Evolutionary conservation across 1,140 invertebrate genomes (phyloP).

Genomic region (Drosophila sproati): DNA sequence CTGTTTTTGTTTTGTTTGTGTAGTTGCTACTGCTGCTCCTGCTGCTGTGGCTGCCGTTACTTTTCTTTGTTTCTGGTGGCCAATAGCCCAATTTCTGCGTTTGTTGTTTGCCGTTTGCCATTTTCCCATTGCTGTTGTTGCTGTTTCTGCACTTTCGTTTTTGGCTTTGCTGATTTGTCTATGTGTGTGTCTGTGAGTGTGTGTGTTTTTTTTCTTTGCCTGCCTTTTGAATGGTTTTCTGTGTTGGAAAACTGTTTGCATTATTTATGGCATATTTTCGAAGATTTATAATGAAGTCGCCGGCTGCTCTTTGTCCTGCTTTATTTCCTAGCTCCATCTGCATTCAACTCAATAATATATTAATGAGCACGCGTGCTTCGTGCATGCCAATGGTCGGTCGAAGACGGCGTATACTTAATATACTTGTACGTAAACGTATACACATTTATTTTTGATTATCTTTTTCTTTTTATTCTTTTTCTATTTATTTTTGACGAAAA

Average conservation of each 20-base stretch:
- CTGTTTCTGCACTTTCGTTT: constrained; percentile 57
- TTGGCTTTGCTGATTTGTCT: constrained; percentile 2
- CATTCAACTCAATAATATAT: constrained; percentile 71
- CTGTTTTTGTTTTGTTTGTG: neutral
- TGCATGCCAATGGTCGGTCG: constrained; percentile 23
- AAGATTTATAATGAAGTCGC: constrained; percentile 79
- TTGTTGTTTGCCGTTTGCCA: constrained; percentile 41
- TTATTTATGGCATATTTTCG: constrained; percentile 80
- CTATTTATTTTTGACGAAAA: constrained; percentile 42
- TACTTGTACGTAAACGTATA: constrained; percentile 17
- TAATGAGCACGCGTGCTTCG: constrained; percentile 58
- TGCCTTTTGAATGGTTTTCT: constrained; percentile 59
- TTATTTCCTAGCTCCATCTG: constrained; percentile 42
- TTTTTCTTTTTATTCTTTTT: constrained; percentile 16
- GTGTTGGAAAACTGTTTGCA: constrained; percentile 73
- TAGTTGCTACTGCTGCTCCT: constrained; percentile 9
- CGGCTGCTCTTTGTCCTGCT: constrained; percentile 27
- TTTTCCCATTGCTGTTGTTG: constrained; percentile 12
- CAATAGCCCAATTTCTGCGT: constrained; percentile 57
- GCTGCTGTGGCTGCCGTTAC: constrained; percentile 14
- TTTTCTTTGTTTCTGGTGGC: constrained; percentile 41
- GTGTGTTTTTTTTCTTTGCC: constrained; percentile 38
- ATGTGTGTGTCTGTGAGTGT: neutral
- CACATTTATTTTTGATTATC: constrained; percentile 2
- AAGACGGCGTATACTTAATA: constrained; percentile 54